phyloP scores from a whole-genome alignment of 2,113 vertebrate species.

The Syngnathus typhle region DNA sequence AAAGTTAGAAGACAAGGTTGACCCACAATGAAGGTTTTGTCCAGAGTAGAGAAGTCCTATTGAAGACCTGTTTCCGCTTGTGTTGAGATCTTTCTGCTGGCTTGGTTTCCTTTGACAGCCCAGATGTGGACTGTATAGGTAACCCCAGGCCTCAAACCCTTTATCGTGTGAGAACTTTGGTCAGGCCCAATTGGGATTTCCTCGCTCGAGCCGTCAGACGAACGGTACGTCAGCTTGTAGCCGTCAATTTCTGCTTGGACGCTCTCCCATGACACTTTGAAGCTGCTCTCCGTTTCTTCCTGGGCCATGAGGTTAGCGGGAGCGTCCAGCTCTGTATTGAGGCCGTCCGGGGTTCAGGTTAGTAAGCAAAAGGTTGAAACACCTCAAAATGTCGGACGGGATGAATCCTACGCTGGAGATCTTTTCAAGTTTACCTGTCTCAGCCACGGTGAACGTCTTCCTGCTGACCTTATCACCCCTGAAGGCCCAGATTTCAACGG shows the following conservation, averaged over 20 bases:
- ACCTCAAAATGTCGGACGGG: neutral
- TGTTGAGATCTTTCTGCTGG: constrained; percentile 69
- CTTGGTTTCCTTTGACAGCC: constrained; percentile 69
- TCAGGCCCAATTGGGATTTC: constrained; percentile 70
- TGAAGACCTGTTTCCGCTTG: constrained; percentile 68
- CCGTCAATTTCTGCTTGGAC: constrained; percentile 71
- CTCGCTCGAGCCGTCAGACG: constrained; percentile 61
- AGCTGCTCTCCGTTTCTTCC: constrained; percentile 72
- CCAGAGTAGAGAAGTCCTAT: neutral
- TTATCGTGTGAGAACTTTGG: constrained; percentile 56
- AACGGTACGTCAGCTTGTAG: constrained; percentile 74
- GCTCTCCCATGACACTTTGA: constrained; percentile 68
- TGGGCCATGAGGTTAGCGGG: constrained; percentile 55
- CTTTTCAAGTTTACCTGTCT: constrained; percentile 69
- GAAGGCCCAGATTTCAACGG: constrained; percentile 72
- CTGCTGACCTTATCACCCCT: constrained; percentile 70
- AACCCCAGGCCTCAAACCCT: constrained; percentile 73
- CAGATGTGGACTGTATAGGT: constrained; percentile 72
- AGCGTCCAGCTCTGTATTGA: constrained; percentile 59
- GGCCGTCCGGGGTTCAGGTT: neutral
- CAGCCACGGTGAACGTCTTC: constrained; percentile 62
- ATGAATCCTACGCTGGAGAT: neutral
- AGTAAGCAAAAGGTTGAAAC: neutral
- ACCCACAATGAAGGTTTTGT: neutral
- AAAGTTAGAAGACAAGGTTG: constrained; percentile 23